Evolutionary conservation across 2,888 invertebrate species (phyloP).

Genomic region (Drosophila nr. perissopoda): DNA sequence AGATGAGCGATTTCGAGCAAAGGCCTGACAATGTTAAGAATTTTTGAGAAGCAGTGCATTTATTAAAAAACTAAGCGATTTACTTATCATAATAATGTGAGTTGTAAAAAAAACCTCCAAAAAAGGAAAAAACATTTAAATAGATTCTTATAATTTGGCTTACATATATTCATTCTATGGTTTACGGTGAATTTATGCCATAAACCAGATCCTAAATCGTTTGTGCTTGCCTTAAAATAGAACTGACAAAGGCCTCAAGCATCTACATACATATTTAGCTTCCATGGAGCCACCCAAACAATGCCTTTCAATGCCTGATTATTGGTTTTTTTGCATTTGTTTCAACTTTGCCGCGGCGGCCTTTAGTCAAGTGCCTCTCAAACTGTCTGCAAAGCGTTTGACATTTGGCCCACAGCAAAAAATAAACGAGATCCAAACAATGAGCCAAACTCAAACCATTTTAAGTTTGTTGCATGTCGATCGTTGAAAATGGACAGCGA

Average conservation of each 20-base stretch:
- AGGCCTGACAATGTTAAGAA: neutral
- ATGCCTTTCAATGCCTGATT: constrained; percentile 31
- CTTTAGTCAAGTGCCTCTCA: constrained; percentile 64
- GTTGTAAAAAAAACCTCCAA: neutral
- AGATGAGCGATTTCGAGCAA: neutral
- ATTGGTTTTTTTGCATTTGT: constrained; percentile 31
- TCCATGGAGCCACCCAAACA: constrained; percentile 22
- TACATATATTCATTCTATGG: neutral
- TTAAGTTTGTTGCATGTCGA: constrained; percentile 44
- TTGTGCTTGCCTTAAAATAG: neutral
- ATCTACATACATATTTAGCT: neutral
- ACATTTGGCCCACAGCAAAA: constrained; percentile 61
- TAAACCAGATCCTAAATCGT: neutral
- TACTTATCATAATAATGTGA: neutral
- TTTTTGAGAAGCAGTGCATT: neutral
- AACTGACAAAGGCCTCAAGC: constrained; percentile 9
- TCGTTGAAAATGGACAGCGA: constrained; percentile 21
- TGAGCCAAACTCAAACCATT: constrained; percentile 40
- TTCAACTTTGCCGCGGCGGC: constrained; percentile 67
- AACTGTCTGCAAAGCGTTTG: constrained; percentile 67
- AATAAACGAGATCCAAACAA: constrained; percentile 42
- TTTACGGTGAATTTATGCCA: neutral
- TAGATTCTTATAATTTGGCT: too few species aligned
- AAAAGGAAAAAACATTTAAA: neutral
- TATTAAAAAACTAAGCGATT: neutral